phyloP scores from a whole-genome alignment of 2,113 vertebrate species.

The Trinectes maculatus region DNA sequence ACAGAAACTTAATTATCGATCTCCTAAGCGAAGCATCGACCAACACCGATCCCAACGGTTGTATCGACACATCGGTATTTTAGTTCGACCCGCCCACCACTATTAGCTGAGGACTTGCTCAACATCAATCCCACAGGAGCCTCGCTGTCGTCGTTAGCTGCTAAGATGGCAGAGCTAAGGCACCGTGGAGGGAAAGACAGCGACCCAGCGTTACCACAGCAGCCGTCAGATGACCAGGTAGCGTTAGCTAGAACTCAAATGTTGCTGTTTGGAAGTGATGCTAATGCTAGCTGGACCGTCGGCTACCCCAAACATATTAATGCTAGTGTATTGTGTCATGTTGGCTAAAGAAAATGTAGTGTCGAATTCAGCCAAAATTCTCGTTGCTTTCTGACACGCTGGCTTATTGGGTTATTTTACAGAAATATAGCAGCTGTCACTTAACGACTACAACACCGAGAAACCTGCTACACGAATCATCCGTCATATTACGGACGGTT shows the following conservation, averaged over 20 bases:
- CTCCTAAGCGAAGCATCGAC: too few relatives aligned
- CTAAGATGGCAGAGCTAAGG: conserved; percentile 80
- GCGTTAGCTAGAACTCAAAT: conserved; percentile 9
- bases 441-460: too few relatives aligned
- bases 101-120: conserved; percentile 5
- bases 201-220: conserved; percentile 65
- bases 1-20: too few relatives aligned
- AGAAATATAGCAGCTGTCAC: too few relatives aligned
- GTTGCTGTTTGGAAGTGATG: conserved; percentile 18
- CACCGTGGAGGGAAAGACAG: conserved; percentile 75
- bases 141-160: conserved; percentile 26
- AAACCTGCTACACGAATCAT: conserved; percentile 22
- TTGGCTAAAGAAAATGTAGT: neutral
- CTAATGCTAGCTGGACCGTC: conserved; percentile 50
- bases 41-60: too few relatives aligned
- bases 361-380: too few relatives aligned
- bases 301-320: neutral
- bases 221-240: conserved; percentile 82
- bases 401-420: neutral
- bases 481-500: conserved; percentile 23
- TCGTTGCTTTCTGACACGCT: too few relatives aligned
- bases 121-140: conserved; percentile 36
- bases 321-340: neutral
- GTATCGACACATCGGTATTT: too few relatives aligned
- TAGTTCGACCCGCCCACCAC: too few relatives aligned